Evolutionary conservation across 2,797 vertebrate genomes (phyloP), one percentile per base, ranked within the genome.

Genomic region (Crocidura indochinensis): DNA sequence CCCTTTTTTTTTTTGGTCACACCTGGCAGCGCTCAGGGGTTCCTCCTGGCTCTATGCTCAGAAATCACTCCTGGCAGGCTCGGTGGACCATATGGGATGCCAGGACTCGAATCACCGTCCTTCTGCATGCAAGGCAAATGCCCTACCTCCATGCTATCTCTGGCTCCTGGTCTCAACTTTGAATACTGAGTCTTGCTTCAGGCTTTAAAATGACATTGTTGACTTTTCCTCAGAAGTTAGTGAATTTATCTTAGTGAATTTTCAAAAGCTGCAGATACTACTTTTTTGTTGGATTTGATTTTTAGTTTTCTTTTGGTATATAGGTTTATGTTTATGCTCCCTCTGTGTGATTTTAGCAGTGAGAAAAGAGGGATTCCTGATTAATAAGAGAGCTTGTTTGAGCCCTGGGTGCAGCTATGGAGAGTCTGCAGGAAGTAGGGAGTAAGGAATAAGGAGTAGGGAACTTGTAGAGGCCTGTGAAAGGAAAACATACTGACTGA

Each of bases 231-330:
- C 47, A 75, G 87, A 87, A 38, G 12, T 56, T 49, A 93, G 68
- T 75, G 29, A 38, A 38, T 38, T 38, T 38, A 38, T 38, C 85
- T 90, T 80, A 31, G 51, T 17, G 11, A 90, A 47, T 74, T 51
- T 87, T 91, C 14, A 78, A 80, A 87, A 71, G n/a, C 51, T 94
- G 8, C 27, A 77, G 83, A 31, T 79, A 29, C n/a, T n/a, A 62
- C 24, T 85, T 79, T 56, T 27, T 67, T 65, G 6, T 26, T 56
- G 62, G 71, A 49, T 74, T 83, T 19, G 38, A 76, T 91, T 46
- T 76, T 74, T 68, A 83, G 91, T 82, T n/a, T 15, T n/a, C 20
- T 68, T 81, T 47, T 88, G 76, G 51, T 27, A 49, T 15, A 17
- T 6, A 53, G 76, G 84, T 84, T 87, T 79, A 26, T 73, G 27